Evolutionary conservation across 1,140 invertebrate genomes (phyloP).

Genomic region (Leucophenga varia): DNA sequence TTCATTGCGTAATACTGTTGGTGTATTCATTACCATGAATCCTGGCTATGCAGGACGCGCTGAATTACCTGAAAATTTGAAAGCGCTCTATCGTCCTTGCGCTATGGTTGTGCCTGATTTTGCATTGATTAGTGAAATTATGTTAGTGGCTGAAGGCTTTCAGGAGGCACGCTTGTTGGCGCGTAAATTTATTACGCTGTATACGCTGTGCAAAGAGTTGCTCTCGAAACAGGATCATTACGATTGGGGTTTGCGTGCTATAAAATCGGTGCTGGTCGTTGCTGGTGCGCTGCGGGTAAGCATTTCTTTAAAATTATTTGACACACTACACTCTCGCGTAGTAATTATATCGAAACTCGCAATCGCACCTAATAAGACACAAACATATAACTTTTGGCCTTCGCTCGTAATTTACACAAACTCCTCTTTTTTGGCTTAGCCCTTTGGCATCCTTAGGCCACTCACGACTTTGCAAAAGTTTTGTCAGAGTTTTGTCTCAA

Average conservation of each 20-base stretch:
- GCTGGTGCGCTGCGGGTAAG: slow-evolving; percentile 76
- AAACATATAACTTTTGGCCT: neutral
- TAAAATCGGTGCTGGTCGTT: slow-evolving; percentile 90
- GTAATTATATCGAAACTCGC: too few species aligned
- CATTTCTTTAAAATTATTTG: too few species aligned
- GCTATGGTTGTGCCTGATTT: slow-evolving; percentile 95
- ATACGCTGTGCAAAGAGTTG: slow-evolving; percentile 83
- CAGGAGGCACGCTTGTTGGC: slow-evolving; percentile 82
- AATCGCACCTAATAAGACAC: too few species aligned
- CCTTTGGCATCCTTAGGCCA: too few species aligned
- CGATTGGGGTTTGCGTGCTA: slow-evolving; percentile 90
- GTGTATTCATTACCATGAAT: slow-evolving; percentile 95
- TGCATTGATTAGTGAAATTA: slow-evolving; percentile 91
- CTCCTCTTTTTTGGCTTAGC: too few species aligned
- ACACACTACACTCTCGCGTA: too few species aligned
- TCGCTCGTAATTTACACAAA: too few species aligned
- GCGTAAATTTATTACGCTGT: slow-evolving; percentile 90
- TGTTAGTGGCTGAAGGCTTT: slow-evolving; percentile 91
- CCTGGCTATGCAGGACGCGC: slow-evolving; percentile 83
- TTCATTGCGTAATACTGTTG: slow-evolving; percentile 73
- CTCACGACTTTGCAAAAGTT: slow-evolving; percentile 36
- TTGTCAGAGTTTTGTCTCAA: slow-evolving; percentile 51
- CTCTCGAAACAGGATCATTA: slow-evolving; percentile 94
- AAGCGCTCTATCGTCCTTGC: slow-evolving; percentile 68
- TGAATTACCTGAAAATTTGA: slow-evolving; percentile 65